A percentile compares a stretch with the other conserved stretches of the same genome.
phyloP scores from a whole-genome alignment of 2,797 vertebrate species.

The Botia kubotai region DNA sequence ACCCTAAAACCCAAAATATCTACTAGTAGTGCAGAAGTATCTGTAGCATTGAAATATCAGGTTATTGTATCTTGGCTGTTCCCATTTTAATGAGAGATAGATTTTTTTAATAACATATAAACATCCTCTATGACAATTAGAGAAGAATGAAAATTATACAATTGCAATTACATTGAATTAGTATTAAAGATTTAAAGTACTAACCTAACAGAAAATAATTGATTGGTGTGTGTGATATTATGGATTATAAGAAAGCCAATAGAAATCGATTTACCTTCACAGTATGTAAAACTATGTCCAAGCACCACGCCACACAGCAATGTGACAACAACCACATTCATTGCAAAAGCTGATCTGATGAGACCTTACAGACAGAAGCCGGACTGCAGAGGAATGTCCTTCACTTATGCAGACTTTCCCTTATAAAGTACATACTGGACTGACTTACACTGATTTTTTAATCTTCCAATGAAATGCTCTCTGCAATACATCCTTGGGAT shows the following conservation, averaged over 20 bases:
- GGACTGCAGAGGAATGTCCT: not conserved
- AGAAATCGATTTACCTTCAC: slow-evolving; percentile 48
- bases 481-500: not conserved
- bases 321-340: slow-evolving; percentile 35
- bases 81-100: no score
- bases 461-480: not conserved
- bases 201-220: not conserved
- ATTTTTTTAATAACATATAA: no score
- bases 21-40: no score
- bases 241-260: not conserved
- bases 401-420: not conserved
- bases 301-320: slow-evolving; percentile 43
- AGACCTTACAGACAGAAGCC: not conserved
- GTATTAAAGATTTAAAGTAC: not conserved
- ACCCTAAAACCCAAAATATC: no score
- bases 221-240: not conserved
- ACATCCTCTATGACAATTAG: no score
- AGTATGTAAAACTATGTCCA: slow-evolving; percentile 35
- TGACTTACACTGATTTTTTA: slow-evolving; percentile 54
- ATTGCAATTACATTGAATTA: no score
- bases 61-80: no score
- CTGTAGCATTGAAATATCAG: no score
- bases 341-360: not conserved
- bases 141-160: no score
- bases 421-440: not conserved